Percentiles rank a stretch among this genome's conserved stretches.
Conservation (phyloP, 2,888 invertebrate genomes). For the Rhogogaster chlorosoma region DNA sequence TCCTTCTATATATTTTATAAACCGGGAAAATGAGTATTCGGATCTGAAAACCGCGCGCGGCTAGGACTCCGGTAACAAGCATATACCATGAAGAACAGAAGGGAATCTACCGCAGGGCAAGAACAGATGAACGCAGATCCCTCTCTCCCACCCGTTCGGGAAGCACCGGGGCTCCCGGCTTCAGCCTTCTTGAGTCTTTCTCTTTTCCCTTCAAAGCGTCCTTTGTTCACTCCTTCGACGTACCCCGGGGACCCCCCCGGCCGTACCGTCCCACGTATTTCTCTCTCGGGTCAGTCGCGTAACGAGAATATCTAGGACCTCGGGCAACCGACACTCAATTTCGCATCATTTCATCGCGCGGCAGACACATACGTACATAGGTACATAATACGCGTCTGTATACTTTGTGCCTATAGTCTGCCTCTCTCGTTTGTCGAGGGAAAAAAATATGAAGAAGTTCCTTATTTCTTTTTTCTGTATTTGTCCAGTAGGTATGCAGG, state of each 20-base stretch:
- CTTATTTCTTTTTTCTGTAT: background rate
- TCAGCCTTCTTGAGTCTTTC: conserved; percentile 57
- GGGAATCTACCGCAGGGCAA: conserved; percentile 63
- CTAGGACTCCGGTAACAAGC: conserved; percentile 15
- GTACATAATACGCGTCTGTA: background rate
- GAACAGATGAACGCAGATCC: conserved; percentile 67
- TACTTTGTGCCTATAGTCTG: conserved; percentile 30
- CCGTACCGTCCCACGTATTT: conserved; percentile 57
- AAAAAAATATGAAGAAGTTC: background rate
- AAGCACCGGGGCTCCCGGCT: conserved; percentile 63
- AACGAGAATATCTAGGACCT: conserved; percentile 31
- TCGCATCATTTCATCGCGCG: conserved; percentile 54
- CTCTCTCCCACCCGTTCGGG: conserved; percentile 65
- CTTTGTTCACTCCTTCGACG: conserved; percentile 67
- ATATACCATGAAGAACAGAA: conserved; percentile 56
- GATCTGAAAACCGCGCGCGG: background rate
- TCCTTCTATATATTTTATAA: background rate
- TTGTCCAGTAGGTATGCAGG: background rate
- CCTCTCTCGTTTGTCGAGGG: background rate
- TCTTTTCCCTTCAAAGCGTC: conserved; percentile 68
- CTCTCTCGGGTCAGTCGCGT: conserved; percentile 47
- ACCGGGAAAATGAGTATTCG: conserved; percentile 15
- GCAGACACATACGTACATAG: conserved; percentile 45
- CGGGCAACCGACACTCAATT: conserved; percentile 46
- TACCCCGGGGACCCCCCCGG: conserved; percentile 65